Evolutionary conservation across 2,797 vertebrate genomes (phyloP), one percentile per base, ranked within the genome.

Genomic region (Steatocranus sp.): DNA sequence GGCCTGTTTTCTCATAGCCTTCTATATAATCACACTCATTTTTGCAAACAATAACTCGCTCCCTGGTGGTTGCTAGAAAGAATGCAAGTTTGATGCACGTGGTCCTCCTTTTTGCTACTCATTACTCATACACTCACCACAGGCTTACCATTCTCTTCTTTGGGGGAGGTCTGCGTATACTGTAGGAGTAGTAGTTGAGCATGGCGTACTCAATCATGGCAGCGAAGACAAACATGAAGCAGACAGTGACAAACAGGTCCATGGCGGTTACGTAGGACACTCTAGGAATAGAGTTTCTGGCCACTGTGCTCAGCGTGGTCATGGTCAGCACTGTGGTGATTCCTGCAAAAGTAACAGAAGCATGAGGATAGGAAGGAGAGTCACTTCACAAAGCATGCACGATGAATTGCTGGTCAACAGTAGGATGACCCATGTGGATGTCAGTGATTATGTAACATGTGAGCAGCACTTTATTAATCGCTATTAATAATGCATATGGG

Each of bases 261-360:
- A 99, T 99, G 79, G 98, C 98, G 0, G 98, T 99, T 93, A 99
- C 97, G 1, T 99, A 99, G 82, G 98, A 99, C 68, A 99, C 98
- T 17, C 98, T 95, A 0, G 98, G 98, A 25, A 99, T 90, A 0
- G 98, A 99, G 51, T 98, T 99, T 80, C 98, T 96, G 81, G 98
- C 98, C 75, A 99, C 98, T 14, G 98, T 98, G 91, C 98, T 99
- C 92, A 99, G 94, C 0, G 98, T 99, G 90, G 98, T 99, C 98
- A 99, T 99, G 79, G 98, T 99, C 91, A 99, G 89, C 49, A 99
- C 98, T 0, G 98, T 99, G 77, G 98, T 99, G 94, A 99, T 99
- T 32, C 98, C 98, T 99, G 91, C 15, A 32, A 43, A 68, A 23
- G 32, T 3, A 78, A 78, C 1, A 14, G 56, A 68, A 9, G 30